Percentiles rank a stretch among this genome's conserved stretches.
Evolutionary conservation across 1,140 invertebrate species (phyloP).

Genomic region (Plectrocnemia conspersa): DNA sequence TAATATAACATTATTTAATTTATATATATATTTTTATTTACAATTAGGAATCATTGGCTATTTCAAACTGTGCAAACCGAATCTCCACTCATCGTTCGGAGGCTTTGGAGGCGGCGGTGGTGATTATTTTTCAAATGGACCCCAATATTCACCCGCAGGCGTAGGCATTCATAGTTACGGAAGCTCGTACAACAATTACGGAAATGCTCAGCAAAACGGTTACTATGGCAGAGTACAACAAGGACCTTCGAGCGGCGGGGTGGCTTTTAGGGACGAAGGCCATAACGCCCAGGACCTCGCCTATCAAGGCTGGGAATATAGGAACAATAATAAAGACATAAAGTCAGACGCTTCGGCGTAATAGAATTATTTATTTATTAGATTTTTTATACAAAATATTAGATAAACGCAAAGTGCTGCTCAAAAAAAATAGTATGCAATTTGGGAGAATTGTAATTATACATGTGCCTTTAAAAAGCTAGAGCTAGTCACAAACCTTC

Average conservation of each 20-base stretch:
- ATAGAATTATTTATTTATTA: too few species aligned
- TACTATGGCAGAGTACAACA: constrained; percentile 45
- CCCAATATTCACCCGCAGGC: constrained; percentile 60
- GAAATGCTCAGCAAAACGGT: constrained; percentile 33
- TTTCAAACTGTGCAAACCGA: constrained; percentile 70
- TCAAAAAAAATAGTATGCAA: too few species aligned
- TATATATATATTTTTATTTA: too few species aligned
- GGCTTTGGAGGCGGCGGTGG: constrained; percentile 51
- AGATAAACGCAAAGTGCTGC: too few species aligned
- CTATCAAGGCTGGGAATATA: constrained; percentile 56
- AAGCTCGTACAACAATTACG: constrained; percentile 41
- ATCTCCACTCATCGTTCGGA: constrained; percentile 50
- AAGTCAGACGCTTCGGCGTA: constrained; percentile 31
- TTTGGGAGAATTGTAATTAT: too few species aligned
- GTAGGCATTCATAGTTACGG: constrained; percentile 55
- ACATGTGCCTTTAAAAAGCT: too few species aligned
- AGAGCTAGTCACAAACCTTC: too few species aligned
- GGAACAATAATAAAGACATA: constrained; percentile 41
- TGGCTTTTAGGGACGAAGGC: constrained; percentile 62
- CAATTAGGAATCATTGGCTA: constrained; percentile 65
- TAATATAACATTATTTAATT: too few species aligned
- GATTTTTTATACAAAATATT: too few species aligned
- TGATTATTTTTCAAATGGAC: constrained; percentile 44
- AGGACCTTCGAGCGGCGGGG: constrained; percentile 47
- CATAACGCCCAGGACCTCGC: constrained; percentile 64